These are phyloP conservation scores for Diceros bicornis DNA, from an alignment of 2,797 vertebrate genomes.

Conservation along the genomic window DNA sequence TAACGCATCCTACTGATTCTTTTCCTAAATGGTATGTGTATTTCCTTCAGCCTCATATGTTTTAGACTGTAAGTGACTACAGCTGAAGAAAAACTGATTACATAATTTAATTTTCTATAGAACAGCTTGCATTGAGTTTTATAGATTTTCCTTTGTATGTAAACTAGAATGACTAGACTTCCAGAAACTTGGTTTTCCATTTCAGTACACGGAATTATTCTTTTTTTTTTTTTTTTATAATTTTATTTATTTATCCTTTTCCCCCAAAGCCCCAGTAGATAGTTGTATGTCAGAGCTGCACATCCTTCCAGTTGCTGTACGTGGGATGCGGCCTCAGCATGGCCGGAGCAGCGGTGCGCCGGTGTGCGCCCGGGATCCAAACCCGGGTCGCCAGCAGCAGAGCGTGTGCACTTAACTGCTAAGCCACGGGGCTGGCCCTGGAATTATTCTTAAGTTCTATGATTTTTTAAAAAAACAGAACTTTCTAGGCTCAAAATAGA, in stretches of 20 bases:
- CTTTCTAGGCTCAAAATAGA: constrained; percentile 50
- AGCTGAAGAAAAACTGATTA: neutral
- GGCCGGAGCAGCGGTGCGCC: too few species aligned
- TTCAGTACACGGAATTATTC: constrained; percentile 37
- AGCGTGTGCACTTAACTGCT: too few species aligned
- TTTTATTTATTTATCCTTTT: too few species aligned
- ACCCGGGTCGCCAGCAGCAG: too few species aligned
- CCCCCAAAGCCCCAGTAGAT: too few species aligned
- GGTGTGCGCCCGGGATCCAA: too few species aligned
- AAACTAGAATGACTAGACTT: neutral
- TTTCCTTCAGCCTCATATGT: neutral
- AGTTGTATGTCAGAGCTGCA: too few species aligned
- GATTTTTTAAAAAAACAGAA: neutral
- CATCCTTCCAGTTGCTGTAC: too few species aligned
- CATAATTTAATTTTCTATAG: neutral
- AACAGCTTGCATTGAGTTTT: neutral
- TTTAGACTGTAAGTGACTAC: neutral
- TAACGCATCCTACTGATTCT: neutral
- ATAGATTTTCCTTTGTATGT: neutral
- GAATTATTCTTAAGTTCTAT: constrained; percentile 9
- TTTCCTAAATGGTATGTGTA: neutral
- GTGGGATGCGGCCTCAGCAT: too few species aligned
- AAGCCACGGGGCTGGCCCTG: too few species aligned
- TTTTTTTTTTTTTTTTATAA: neutral
- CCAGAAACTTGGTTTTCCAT: constrained; percentile 34